phyloP scores from a whole-genome alignment of 2,888 invertebrate species.

The Limnephilus lunatus region DNA sequence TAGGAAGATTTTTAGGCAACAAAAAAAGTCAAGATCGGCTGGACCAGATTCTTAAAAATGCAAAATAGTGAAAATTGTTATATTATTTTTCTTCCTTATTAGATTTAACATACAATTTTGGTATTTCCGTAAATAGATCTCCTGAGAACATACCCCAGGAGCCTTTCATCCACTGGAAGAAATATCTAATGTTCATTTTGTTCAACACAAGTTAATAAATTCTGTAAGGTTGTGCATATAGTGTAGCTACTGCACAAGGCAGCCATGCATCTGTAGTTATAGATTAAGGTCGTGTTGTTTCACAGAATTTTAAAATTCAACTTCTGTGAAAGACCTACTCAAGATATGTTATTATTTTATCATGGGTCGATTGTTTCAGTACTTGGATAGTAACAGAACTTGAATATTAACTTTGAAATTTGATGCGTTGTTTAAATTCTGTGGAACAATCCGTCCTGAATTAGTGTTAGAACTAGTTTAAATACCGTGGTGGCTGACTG shows the following conservation, averaged over 20 bases:
- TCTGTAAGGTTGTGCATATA: not conserved
- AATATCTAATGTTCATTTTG: not conserved
- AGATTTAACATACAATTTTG: not conserved
- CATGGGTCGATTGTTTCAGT: too few species aligned
- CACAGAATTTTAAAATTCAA: too few species aligned
- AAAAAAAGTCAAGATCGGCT: too few species aligned
- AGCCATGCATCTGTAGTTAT: not conserved
- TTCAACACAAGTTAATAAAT: not conserved
- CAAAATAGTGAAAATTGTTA: too few species aligned
- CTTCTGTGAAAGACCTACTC: too few species aligned
- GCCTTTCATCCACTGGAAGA: not conserved
- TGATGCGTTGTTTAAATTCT: too few species aligned
- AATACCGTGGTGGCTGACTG: conserved; percentile 45
- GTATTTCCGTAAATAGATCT: not conserved
- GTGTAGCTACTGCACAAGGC: not conserved
- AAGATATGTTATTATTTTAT: too few species aligned
- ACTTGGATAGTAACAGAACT: too few species aligned
- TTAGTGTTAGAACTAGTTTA: not conserved
- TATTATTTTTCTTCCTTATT: not conserved
- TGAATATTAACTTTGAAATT: too few species aligned
- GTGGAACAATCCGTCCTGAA: not conserved
- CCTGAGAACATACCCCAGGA: not conserved
- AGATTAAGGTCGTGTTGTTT: too few species aligned
- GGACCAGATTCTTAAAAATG: too few species aligned
- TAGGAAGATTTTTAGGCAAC: too few species aligned